Evolutionary conservation across 1,140 invertebrate species (phyloP).

Genomic region (Chrysomallon squamiferum): DNA sequence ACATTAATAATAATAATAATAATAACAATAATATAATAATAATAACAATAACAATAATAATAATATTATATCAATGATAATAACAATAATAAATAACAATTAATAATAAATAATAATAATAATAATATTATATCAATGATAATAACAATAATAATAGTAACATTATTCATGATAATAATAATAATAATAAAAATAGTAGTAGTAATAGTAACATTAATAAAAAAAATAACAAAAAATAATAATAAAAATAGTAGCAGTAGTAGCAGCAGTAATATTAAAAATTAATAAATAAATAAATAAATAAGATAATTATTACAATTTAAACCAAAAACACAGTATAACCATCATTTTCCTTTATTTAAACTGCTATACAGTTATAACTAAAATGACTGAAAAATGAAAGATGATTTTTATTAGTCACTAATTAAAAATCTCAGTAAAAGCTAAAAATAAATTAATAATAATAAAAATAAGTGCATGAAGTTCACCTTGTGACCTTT

Average conservation of each 20-base stretch:
- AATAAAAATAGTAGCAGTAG: not conserved
- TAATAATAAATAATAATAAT: not conserved
- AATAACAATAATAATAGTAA: not conserved
- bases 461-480: too few species aligned
- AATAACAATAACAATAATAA: not conserved
- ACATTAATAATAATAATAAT: not conserved
- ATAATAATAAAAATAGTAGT: not conserved
- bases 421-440: too few species aligned
- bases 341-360: too few species aligned
- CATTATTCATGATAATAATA: not conserved
- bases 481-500: too few species aligned
- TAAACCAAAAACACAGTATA: too few species aligned
- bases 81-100: not conserved
- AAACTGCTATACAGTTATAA: too few species aligned
- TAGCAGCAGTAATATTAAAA: not conserved
- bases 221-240: not conserved
- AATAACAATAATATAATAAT: not conserved
- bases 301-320: too few species aligned
- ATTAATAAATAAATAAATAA: too few species aligned
- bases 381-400: too few species aligned
- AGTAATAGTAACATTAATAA: not conserved
- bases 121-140: not conserved
- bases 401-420: too few species aligned
- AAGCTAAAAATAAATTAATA: too few species aligned
- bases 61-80: not conserved